Percentiles rank a stretch among this genome's conserved stretches.
phyloP scores from a whole-genome alignment of 1,140 invertebrate genomes.

The Heterodera schachtii region DNA sequence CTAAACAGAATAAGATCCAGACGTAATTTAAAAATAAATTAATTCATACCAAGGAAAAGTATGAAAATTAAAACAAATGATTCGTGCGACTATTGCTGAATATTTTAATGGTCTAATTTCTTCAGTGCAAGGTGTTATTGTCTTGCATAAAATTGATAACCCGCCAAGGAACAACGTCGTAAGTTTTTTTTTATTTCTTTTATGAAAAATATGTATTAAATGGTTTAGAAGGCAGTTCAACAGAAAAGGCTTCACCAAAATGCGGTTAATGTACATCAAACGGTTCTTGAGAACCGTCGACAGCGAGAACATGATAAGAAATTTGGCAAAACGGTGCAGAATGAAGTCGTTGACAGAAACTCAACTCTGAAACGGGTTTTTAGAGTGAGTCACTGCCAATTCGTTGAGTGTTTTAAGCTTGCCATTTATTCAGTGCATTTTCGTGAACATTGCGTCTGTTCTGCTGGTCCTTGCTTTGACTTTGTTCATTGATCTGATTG shows the following conservation, averaged over 20 bases:
- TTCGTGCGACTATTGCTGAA: slow-evolving; percentile 43
- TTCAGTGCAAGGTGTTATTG: slow-evolving; percentile 50
- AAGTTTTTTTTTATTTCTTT: neutral
- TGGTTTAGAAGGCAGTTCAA: slow-evolving; percentile 30
- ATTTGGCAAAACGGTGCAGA: slow-evolving; percentile 20
- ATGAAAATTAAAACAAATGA: slow-evolving; percentile 27
- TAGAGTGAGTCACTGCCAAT: slow-evolving; percentile 12
- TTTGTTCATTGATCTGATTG: slow-evolving; percentile 29
- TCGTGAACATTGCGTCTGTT: slow-evolving; percentile 45
- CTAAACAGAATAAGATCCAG: too few species aligned
- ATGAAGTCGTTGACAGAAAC: slow-evolving; percentile 28
- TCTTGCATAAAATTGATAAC: slow-evolving; percentile 47
- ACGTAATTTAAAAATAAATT: too few species aligned
- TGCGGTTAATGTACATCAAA: slow-evolving; percentile 16
- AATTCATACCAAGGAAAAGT: neutral
- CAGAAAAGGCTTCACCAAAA: slow-evolving; percentile 21
- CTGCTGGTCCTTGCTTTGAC: slow-evolving; percentile 37
- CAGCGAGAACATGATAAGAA: slow-evolving; percentile 31
- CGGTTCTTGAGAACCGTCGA: slow-evolving; percentile 38
- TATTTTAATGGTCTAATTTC: slow-evolving; percentile 46
- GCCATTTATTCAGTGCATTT: slow-evolving; percentile 42
- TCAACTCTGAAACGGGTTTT: slow-evolving; percentile 38
- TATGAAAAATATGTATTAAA: slow-evolving; percentile 5
- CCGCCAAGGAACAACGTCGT: slow-evolving; percentile 13
- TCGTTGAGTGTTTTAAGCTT: slow-evolving; percentile 15